Conservation (phyloP, 2,888 invertebrate species). For the Nephrotoma guestfalica region DNA sequence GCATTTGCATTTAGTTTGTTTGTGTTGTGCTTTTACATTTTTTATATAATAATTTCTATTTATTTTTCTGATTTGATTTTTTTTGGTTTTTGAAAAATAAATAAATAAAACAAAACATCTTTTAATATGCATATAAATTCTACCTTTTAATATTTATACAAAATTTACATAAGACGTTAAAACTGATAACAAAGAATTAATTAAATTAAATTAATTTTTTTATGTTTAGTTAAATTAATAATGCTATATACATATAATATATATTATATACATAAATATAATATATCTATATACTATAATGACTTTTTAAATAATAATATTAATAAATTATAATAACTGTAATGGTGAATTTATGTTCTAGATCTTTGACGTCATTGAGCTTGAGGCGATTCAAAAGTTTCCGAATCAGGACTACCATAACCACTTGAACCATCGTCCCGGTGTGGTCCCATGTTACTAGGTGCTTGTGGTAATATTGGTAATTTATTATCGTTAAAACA, state of each 20-base stretch:
- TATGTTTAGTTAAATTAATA: background rate
- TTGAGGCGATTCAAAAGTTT: constrained; percentile 40
- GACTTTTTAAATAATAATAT: background rate
- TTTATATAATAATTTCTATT: background rate
- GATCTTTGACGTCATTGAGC: constrained; percentile 26
- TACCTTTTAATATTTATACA: background rate
- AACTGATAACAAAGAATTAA: background rate
- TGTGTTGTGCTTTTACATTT: background rate
- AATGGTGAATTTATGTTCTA: constrained; percentile 1
- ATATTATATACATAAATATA: background rate
- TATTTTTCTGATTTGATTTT: background rate
- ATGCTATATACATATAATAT: background rate
- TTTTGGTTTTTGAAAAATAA: background rate
- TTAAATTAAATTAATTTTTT: background rate
- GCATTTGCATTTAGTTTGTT: background rate
- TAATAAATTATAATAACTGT: background rate
- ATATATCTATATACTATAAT: background rate
- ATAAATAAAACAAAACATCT: background rate
- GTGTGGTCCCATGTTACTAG: constrained; percentile 10
- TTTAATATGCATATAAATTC: background rate
- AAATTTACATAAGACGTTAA: background rate
- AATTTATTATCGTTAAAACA: constrained; percentile 27
- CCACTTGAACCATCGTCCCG: constrained; percentile 62
- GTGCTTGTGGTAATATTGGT: constrained; percentile 21
- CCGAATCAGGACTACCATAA: constrained; percentile 64